Evolutionary conservation across 2,113 vertebrate genomes (phyloP).

Genomic region (Mus pahari): DNA sequence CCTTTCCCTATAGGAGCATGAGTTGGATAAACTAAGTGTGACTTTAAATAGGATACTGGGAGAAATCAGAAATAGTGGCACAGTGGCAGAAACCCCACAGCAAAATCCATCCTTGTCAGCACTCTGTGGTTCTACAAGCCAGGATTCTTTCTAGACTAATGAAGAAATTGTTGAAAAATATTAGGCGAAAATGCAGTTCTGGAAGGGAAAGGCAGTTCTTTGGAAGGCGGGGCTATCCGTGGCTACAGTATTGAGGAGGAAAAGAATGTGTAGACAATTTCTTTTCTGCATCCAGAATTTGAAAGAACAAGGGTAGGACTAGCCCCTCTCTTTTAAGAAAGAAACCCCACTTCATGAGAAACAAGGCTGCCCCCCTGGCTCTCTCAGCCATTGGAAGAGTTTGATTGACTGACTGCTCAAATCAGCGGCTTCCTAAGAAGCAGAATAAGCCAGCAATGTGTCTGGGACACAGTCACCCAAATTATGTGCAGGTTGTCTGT

Average conservation of each 20-base stretch:
- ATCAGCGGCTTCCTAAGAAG: not conserved
- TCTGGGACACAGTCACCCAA: constrained; percentile 6
- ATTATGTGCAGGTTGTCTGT: not conserved
- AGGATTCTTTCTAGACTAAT: constrained; percentile 44
- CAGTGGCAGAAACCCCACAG: constrained; percentile 31
- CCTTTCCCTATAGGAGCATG: constrained; percentile 33
- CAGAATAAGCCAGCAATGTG: not conserved
- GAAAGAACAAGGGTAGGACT: not conserved
- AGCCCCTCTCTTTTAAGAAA: constrained; percentile 40
- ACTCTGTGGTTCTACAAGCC: constrained; percentile 27
- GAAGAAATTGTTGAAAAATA: constrained; percentile 18
- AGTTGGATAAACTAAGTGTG: constrained; percentile 40
- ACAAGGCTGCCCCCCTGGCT: not conserved
- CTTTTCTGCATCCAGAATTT: not conserved
- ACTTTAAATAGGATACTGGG: constrained; percentile 57
- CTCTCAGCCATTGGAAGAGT: not conserved
- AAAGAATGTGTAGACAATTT: not conserved
- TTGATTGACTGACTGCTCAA: constrained; percentile 39
- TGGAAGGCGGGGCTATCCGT: not conserved
- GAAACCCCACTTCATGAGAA: not conserved
- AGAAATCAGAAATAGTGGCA: constrained; percentile 36
- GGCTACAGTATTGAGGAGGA: not conserved
- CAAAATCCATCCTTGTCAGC: constrained; percentile 50
- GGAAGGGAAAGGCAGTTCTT: not conserved
- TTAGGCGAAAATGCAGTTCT: not conserved